Evolutionary conservation across 2,888 invertebrate species (phyloP).

Genomic region (Bellardia bayeri): DNA sequence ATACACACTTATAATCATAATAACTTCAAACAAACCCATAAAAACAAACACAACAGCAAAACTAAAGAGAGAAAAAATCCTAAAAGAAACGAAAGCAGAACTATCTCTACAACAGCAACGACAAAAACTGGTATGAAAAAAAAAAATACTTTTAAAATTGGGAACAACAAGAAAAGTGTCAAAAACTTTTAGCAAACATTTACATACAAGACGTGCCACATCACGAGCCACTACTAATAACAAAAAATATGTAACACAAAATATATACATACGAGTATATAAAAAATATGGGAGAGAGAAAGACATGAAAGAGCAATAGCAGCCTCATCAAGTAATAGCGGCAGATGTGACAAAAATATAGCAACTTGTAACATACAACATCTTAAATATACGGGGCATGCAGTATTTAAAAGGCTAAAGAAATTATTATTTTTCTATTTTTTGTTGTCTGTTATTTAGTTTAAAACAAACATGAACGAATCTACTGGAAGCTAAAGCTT

Average conservation of each 20-base stretch:
- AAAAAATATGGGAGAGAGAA: background rate
- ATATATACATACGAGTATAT: background rate
- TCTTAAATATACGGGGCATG: constrained; percentile 24
- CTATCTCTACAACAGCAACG: background rate
- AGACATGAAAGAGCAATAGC: background rate
- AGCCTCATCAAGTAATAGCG: constrained; percentile 67
- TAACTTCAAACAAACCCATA: constrained; percentile 58
- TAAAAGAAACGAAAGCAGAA: constrained; percentile 23
- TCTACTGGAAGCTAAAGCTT: background rate
- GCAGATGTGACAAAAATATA: constrained; percentile 68
- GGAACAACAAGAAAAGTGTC: constrained; percentile 70
- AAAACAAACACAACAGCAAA: constrained; percentile 5
- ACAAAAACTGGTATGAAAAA: background rate
- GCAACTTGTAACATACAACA: constrained; percentile 40
- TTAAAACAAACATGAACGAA: constrained; percentile 21
- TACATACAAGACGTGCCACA: constrained; percentile 65
- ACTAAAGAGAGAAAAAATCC: constrained; percentile 13
- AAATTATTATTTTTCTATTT: background rate
- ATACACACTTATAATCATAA: constrained; percentile 30
- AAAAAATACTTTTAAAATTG: constrained; percentile 61
- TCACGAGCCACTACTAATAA: constrained; percentile 52
- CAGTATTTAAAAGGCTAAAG: constrained; percentile 27
- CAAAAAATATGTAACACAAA: background rate
- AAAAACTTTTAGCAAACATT: constrained; percentile 73
- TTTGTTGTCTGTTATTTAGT: background rate